A percentile compares a stretch with the other conserved stretches of the same genome.
Conservation (phyloP, 2,113 vertebrate species). For the Oncorhynchus nerka region DNA sequence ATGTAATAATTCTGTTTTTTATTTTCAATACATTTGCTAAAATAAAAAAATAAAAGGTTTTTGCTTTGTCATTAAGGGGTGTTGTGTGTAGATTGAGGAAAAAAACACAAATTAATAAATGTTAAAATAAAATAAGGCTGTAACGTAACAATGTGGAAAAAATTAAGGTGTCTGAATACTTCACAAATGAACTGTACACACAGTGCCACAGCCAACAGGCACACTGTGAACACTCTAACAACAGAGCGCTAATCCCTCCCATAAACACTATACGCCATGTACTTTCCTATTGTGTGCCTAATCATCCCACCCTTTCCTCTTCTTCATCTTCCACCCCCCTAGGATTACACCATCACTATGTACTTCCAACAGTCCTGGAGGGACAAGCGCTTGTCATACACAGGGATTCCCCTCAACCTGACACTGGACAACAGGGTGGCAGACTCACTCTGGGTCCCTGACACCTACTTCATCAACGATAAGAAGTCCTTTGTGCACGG, state of each 20-base stretch:
- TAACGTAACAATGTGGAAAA: too few relatives aligned
- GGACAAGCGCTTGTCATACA: conserved; percentile 92
- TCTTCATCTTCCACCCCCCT: conserved; percentile 33
- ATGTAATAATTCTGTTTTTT: too few relatives aligned
- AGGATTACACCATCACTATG: conserved; percentile 96
- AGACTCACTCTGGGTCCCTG: conserved; percentile 91
- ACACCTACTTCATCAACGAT: conserved; percentile 93
- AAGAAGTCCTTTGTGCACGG: conserved; percentile 94
- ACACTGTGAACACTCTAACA: not conserved
- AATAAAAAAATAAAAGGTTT: too few relatives aligned
- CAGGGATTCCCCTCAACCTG: conserved; percentile 90
- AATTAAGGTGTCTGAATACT: too few relatives aligned
- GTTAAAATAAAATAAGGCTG: too few relatives aligned
- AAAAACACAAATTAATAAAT: not conserved
- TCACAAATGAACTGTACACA: not conserved
- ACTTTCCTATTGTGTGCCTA: conserved; percentile 1
- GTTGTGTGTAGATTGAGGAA: too few relatives aligned
- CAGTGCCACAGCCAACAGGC: too few relatives aligned
- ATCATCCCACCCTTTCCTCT: not conserved
- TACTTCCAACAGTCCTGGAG: conserved; percentile 96
- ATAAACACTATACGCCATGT: not conserved
- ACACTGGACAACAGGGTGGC: conserved; percentile 92
- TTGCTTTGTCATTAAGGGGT: too few relatives aligned
- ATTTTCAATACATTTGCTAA: too few relatives aligned
- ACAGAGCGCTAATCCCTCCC: not conserved